Evolutionary conservation across 2,888 invertebrate genomes (phyloP), one percentile per base, ranked within the genome.

Genomic region (Lydus trimaculatus): DNA sequence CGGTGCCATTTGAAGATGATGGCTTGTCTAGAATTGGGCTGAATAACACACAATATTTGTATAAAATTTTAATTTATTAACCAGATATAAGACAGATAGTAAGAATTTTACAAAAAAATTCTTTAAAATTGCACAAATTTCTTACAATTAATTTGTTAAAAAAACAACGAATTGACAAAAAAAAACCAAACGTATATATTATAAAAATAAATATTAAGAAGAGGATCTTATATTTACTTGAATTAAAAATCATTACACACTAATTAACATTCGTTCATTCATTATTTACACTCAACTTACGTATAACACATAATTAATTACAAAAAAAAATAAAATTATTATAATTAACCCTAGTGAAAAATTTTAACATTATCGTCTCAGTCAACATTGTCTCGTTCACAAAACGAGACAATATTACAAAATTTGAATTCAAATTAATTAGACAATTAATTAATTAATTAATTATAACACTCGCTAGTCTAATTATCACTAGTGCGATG

Each of bases 331-430:
- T n/a, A n/a, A n/a, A n/a, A n/a, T n/a, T n/a, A 13, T 20, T 25
- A 43, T 43, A 43, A 43, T 43, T 17, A 43, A 43, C 17, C 17
- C n/a, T 43, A 1, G 15, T 48, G 48, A 20, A 20, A 20, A 48
- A 25, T 52, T 11, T 17, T 43, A 43, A n/a, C 11, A 33, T 33
- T 33, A 33, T 17, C n/a, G 43, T 52, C 52, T 52, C 52, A 52
- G 52, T 52, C 56, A 56, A 66, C 61, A 52, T 58, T 58, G 33
- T 60, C 59, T 70, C 70, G 60, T 70, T 67, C 67, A 70, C 63
- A 65, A 70, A 67, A 70, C 65, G 65, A 70, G 59, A 67, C 36
- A 39, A 31, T 52, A 20, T 23, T 63, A 28, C 28, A 58, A 48
- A 28, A 28, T 43, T 43, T n/a, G n/a, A 43, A 25, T 69, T 39